Base-by-base conservation (phyloP, 2,797 vertebrate species). In the Arrhamphus sclerolepis region DNA sequence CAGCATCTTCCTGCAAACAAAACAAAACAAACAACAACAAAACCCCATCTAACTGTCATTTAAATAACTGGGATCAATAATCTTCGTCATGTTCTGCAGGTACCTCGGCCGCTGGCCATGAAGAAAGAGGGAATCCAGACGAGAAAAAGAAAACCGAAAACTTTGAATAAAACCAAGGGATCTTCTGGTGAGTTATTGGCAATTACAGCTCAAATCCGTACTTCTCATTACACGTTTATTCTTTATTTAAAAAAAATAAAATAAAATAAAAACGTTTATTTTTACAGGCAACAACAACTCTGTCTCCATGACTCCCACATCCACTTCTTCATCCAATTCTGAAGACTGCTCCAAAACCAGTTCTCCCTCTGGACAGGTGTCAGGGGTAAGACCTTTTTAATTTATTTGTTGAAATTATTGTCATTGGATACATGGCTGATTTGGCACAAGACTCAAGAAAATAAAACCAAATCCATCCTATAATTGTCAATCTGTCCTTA, bases 71-170 rank as follows among this genome's bases (percentile, higher is more conserved):
- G 31, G 9, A 34, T 34, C 31, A 34, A 9, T 34, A 10, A 34
- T 34, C 3, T 9, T 10, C 9, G 8, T 34, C 13, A 10, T 34
- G 31, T 1, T 34, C 10, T 62, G 19, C 72, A 99, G 98, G 97
- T 99, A 56, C 96, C 98, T 63, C 92, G 97, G 56, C 98, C 98
- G 0, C 94, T 99, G 59, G 97, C 98, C 69, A 99, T 99, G 98
- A 99, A 99, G 90, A 99, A 99, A 91, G 98, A 99, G 83, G 97
- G 98, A 70, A 99, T 99, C 92, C 98, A 99, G 91, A 99, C 98
- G 0, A 94, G 98, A 86, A 99, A 99, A 91, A 85, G 98, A 89
- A 99, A 99, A 93, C 98, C 98, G 6, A 99, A 99, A 92, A 98
- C 97, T 65, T 81, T 96, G 86, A 96, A 94, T 91, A 99, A 99